Evolutionary conservation across 2,797 vertebrate species (phyloP), one percentile per base, ranked within the genome.

Genomic region (Brachyrhaphis roseni): DNA sequence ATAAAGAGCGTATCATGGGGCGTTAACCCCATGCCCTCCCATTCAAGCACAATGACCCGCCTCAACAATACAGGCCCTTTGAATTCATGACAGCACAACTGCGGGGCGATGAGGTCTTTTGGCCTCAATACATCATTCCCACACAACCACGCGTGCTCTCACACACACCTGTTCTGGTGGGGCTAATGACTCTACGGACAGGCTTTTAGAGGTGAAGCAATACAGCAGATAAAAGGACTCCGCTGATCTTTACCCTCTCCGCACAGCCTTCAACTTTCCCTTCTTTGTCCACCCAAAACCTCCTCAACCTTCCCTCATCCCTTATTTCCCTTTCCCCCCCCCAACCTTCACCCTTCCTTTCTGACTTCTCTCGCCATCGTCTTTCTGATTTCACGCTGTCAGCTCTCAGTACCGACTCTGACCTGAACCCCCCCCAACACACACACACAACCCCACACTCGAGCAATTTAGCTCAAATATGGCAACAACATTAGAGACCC

Each of bases 381-480:
- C 79, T 75, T 76, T 87, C 80, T 87, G 84, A 90, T 72, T 80
- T 78, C 85, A 81, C 15, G 82, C 87, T 82, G 88, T 92, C 84
- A 86, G 81, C 81, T 82, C 76, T 71, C 71, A 59, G 74, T 78
- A 16, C 72, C 49, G 83, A 46, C 2, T 62, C 46, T 75, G 89
- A 92, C 89, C 91, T 84, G 43, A 1, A 2, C 18, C 18, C 8
- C 39, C 23, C 39, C 39, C 10, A n/a, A n/a, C n/a, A n/a, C n/a
- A n/a, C n/a, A n/a, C n/a, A n/a, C n/a, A n/a, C 55, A 1, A 1
- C 3, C 57, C 28, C 57, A 2, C 85, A 81, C 78, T 91, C 83
- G 85, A 74, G 90, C 88, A 90, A 92, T 94, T 94, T 91, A 86
- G 83, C 79, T 76, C 81, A 88, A 91, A 93, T 96, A 96, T 93